Evolutionary conservation across 2,113 vertebrate species (phyloP).

Genomic region (Sigmodon hispidus): DNA sequence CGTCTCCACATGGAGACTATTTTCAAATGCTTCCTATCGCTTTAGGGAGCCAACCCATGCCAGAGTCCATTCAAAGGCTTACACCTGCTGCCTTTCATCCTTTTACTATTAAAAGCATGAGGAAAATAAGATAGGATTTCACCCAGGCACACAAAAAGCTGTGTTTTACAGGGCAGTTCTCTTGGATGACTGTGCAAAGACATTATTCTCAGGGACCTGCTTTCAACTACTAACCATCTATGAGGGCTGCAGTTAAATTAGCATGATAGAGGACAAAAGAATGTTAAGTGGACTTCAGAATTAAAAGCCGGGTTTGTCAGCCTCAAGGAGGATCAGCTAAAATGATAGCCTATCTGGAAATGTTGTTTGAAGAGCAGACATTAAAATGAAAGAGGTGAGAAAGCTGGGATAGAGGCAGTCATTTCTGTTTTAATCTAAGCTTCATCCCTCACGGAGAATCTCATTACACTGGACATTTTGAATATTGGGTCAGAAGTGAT

Average conservation of each 20-base stretch:
- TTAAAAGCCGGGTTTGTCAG: slow-evolving; percentile 44
- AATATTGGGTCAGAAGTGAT: neutral
- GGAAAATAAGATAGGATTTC: neutral
- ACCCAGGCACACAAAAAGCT: neutral
- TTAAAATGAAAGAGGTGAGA: slow-evolving; percentile 62
- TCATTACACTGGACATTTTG: neutral
- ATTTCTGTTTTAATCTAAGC: slow-evolving; percentile 39
- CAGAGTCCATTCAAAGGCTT: neutral
- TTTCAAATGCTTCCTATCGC: neutral
- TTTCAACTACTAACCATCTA: slow-evolving; percentile 37
- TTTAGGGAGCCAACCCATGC: neutral
- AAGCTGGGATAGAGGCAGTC: neutral
- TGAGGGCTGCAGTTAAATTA: slow-evolving; percentile 42
- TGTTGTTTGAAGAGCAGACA: slow-evolving; percentile 66
- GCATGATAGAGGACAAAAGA: slow-evolving; percentile 61
- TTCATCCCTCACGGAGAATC: neutral
- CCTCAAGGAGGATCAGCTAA: slow-evolving; percentile 9
- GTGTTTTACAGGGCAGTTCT: neutral
- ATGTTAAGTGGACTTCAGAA: slow-evolving; percentile 60
- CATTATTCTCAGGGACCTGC: slow-evolving; percentile 33
- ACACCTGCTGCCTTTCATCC: neutral
- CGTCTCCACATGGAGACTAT: neutral
- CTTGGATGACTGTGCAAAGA: neutral
- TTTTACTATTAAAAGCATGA: neutral
- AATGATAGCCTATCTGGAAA: neutral